A percentile compares a stretch with the other conserved stretches of the same genome.
Evolutionary conservation across 2,113 vertebrate species (phyloP).

Genomic region (Plectropomus leopardus): DNA sequence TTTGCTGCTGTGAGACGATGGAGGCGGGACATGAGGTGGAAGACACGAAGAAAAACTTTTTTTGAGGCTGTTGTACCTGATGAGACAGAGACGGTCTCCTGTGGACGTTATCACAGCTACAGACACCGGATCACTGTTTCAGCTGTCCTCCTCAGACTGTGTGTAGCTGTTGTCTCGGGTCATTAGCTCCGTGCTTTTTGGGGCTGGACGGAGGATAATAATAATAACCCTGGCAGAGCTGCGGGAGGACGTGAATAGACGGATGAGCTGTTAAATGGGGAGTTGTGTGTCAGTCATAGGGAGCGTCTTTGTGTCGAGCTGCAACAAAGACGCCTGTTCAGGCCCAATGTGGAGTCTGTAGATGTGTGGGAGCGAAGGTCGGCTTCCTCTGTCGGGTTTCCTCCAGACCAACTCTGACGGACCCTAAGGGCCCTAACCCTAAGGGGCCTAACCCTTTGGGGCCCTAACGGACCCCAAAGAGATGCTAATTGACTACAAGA

Average conservation of each 20-base stretch:
- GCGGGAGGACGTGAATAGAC: conserved; percentile 59
- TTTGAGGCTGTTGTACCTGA: not conserved
- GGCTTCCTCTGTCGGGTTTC: conserved; percentile 17
- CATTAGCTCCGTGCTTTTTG: conserved; percentile 55
- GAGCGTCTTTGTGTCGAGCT: conserved; percentile 61
- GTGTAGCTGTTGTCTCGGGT: conserved; percentile 24
- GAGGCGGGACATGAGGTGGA: not conserved
- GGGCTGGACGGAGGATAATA: conserved; percentile 38
- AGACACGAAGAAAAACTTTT: not conserved
- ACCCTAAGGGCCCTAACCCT: no score
- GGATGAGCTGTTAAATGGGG: conserved; percentile 50
- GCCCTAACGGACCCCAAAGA: no score
- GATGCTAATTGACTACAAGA: no score
- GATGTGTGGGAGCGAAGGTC: conserved; percentile 28
- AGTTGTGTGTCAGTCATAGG: conserved; percentile 66
- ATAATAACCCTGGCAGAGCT: conserved; percentile 55
- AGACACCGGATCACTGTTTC: conserved; percentile 15
- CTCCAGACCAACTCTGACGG: not conserved
- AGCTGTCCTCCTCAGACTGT: conserved; percentile 35
- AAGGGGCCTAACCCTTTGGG: no score
- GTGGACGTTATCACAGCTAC: not conserved
- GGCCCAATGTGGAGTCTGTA: conserved; percentile 66
- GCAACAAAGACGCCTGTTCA: conserved; percentile 68
- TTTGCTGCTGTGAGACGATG: no score
- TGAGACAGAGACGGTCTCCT: not conserved